Conservation (phyloP, 2,113 vertebrate species). For the Neodon shergylaensis region DNA sequence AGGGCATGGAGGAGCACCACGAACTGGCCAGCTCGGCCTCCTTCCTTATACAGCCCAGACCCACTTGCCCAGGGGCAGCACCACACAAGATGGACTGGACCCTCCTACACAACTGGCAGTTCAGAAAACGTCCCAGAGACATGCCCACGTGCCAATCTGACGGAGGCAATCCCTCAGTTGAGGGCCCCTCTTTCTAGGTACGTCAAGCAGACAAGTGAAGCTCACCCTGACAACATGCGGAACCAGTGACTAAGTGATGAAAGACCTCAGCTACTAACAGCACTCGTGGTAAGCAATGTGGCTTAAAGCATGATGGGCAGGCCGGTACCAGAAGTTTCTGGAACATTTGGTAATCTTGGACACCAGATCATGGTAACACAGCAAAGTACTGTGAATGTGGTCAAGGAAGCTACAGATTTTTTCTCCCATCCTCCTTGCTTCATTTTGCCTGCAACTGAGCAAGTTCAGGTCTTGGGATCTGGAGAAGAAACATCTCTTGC, state of each 20-base stretch:
- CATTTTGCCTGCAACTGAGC: not conserved
- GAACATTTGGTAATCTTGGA: not conserved
- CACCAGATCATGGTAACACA: not conserved
- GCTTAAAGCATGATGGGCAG: not conserved
- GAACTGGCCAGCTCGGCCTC: not conserved
- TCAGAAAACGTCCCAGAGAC: too few species aligned
- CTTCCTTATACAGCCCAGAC: not conserved
- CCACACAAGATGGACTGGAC: not conserved
- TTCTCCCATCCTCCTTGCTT: not conserved
- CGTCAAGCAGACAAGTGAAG: not conserved
- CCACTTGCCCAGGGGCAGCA: not conserved
- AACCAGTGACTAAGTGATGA: not conserved
- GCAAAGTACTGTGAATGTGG: not conserved
- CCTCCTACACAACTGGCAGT: not conserved
- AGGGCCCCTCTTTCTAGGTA: not conserved
- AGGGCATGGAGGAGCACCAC: not conserved
- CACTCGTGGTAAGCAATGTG: not conserved
- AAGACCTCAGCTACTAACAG: not conserved
- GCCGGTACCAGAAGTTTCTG: not conserved
- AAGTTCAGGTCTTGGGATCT: not conserved
- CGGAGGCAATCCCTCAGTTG: not conserved
- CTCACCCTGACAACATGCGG: not conserved
- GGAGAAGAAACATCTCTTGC: not conserved
- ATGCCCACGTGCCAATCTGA: fast-evolving
- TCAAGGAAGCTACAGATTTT: not conserved